A percentile compares a stretch with the other conserved stretches of the same genome.
Conservation (phyloP, 2,797 vertebrate species). For the Dryobates pubescens region DNA sequence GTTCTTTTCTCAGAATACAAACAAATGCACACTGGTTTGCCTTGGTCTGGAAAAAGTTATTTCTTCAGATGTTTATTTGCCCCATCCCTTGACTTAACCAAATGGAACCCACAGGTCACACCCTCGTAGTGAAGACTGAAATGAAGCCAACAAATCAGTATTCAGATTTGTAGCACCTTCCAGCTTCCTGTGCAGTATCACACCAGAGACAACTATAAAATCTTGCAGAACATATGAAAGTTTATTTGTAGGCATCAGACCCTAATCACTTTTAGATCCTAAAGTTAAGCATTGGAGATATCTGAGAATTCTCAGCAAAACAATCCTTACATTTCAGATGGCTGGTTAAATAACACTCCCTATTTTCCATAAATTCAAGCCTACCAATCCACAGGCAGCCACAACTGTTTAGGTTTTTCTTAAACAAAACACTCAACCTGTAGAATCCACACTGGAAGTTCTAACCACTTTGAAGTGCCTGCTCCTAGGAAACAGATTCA, state of each 20-base stretch:
- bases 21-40: background rate
- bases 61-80: conserved; percentile 6
- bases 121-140: conserved; percentile 11
- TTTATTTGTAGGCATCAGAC: background rate
- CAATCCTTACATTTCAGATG: background rate
- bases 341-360: background rate
- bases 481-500: background rate
- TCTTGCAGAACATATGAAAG: background rate
- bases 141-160: background rate
- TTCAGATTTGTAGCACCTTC: background rate
- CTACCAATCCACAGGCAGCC: background rate
- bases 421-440: background rate
- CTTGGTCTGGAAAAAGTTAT: background rate
- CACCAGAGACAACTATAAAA: background rate
- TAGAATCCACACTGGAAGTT: background rate
- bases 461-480: background rate
- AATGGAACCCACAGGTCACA: conserved; percentile 1
- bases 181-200: background rate
- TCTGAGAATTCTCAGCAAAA: background rate
- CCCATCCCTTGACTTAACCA: background rate
- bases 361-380: background rate
- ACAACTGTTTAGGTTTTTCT: background rate
- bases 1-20: background rate
- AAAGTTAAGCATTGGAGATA: background rate
- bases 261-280: background rate